Evolutionary conservation across 1,140 invertebrate species (phyloP).

Genomic region (Neodiprion pinetum): DNA sequence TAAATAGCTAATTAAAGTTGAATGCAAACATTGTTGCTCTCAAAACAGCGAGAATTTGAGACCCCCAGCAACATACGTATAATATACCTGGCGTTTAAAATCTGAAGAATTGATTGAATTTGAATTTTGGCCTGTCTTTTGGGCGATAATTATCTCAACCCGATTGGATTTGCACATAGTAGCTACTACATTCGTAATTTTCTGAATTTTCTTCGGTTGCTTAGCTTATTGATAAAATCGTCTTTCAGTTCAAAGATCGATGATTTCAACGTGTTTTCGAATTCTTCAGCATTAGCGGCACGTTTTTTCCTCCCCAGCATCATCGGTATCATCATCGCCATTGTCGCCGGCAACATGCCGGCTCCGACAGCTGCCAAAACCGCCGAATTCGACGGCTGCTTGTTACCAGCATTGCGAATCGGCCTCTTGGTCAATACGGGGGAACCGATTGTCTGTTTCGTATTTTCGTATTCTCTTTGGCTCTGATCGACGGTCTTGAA

Average conservation of each 20-base stretch:
- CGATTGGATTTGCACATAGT: too few species aligned
- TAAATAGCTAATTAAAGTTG: too few species aligned
- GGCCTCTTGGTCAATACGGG: slow-evolving; percentile 42
- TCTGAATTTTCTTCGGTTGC: background rate
- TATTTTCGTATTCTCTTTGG: slow-evolving; percentile 58
- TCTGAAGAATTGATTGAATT: too few species aligned
- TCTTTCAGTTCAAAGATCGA: background rate
- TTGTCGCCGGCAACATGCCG: slow-evolving; percentile 78
- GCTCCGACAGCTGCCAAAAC: slow-evolving; percentile 76
- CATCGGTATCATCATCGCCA: slow-evolving; percentile 81
- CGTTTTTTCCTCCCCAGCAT: slow-evolving; percentile 67
- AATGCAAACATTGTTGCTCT: too few species aligned
- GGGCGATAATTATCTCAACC: too few species aligned
- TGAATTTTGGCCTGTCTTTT: too few species aligned
- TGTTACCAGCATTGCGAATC: slow-evolving; percentile 38
- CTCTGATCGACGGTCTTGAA: slow-evolving; percentile 72
- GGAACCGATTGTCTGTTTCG: slow-evolving; percentile 47
- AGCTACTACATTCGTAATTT: background rate
- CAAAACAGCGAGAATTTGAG: too few species aligned
- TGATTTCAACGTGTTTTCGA: background rate
- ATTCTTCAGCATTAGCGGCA: background rate
- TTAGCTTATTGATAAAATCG: background rate
- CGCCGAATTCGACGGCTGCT: slow-evolving; percentile 60
- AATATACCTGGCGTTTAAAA: too few species aligned
- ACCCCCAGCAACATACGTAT: too few species aligned